Percentiles rank a stretch among this genome's conserved stretches.
These are phyloP conservation scores for Cyclina sinensis DNA, from an alignment of 1,140 invertebrate species.

Conservation along the genomic window DNA sequence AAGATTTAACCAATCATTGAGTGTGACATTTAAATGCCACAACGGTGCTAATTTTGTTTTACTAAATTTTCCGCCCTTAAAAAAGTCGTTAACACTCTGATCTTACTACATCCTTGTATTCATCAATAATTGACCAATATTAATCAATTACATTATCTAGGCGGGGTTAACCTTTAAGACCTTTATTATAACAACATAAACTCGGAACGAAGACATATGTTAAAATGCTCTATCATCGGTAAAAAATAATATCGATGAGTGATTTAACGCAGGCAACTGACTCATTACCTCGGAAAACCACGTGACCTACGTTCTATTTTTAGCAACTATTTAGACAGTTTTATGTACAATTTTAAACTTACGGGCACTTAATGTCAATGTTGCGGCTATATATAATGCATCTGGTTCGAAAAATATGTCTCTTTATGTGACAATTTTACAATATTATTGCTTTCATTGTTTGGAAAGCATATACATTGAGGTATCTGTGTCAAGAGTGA, in stretches of 20 bases:
- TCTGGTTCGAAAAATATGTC: neutral
- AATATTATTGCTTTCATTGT: neutral
- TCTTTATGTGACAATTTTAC: neutral
- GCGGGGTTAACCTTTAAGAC: no score
- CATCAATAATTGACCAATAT: no score
- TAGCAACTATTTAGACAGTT: slow-evolving; percentile 3
- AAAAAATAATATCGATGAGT: neutral
- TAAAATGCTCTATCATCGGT: neutral
- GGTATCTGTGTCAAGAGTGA: neutral
- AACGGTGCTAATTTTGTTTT: no score
- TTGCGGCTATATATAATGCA: neutral
- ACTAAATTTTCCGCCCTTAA: no score
- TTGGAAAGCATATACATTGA: neutral
- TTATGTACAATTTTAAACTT: neutral
- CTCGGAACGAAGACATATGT: no score
- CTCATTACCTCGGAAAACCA: neutral
- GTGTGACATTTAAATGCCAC: no score
- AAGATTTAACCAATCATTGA: no score
- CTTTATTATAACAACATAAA: no score
- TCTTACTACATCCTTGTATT: no score
- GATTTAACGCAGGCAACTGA: neutral
- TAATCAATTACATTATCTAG: no score
- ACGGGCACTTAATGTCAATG: slow-evolving; percentile 5
- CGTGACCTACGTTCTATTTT: neutral
- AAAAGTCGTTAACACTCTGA: no score